Base-by-base conservation (phyloP, 2,797 vertebrate genomes). In the Clarias pachynema region DNA sequence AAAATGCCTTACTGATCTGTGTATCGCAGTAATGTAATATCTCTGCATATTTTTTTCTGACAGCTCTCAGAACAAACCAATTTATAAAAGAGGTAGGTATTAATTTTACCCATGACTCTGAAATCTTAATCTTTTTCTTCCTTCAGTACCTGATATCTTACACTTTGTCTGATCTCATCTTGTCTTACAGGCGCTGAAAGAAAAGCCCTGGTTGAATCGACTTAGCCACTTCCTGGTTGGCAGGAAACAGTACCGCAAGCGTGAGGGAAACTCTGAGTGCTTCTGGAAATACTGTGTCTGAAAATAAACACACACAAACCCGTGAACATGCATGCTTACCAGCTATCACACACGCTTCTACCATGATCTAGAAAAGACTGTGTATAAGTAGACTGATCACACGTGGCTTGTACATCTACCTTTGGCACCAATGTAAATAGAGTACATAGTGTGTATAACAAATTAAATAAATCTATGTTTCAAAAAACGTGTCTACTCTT, bases 221-320 rank as follows among this genome's bases (percentile, higher is more conserved):
- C 82, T 88, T 40, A 81, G 81, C 16, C 89, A 26, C 8, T 88
- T 92, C 60, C 83, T 92, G 79, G 90, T 84, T 1, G 56, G 65
- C 85, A 86, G 89, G 60, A 91, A 87, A 66, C 90, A 88, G 62
- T 87, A 80, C 22, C 81, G 62, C 15, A 92, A 92, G 83, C 87
- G 90, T 56, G 90, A 89, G 3, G 88, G 84, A 82, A 89, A 89
- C 79, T 85, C 90, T 0, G 91, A 91, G 29, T 92, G 91, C 60
- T 92, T 92, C 87, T 92, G 91, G 91, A 92, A 92, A 62, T 92
- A 91, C 85, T 92, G 91, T 4, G 91, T 92, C 70, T 91, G 59
- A 91, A 85, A 81, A 29, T 6, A 56, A 69, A 24, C n/a, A 78
- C 60, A 66, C 53, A 57, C 20, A 84, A n/a, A 84, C 31, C 31